Base-by-base conservation (phyloP, 2,888 invertebrate genomes). In the Erannis defoliaria region DNA sequence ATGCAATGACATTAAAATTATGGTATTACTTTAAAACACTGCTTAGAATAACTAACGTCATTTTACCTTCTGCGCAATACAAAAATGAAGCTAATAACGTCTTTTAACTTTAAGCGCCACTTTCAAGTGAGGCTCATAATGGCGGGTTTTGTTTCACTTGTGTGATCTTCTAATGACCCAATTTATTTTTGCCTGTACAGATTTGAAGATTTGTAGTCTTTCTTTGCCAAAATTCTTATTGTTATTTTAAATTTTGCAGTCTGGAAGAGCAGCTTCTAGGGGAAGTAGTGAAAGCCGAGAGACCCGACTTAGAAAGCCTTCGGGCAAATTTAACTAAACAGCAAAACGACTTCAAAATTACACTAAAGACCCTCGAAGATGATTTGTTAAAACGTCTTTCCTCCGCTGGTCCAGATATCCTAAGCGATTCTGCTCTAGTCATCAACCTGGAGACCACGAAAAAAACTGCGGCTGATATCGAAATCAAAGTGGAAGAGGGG, bases 331-430 rank as follows among this genome's bases (percentile, higher is more conserved):
- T 99, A 9, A 98, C 98, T 0, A 97, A 97, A 77, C 97, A 98
- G 80, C 98, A 98, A 81, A 99, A 99, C 77, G 97, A 97, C 79
- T 98, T 98, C 82, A 99, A 98, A 89, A 98, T 99, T 61, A 97
- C 97, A 0, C 89, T 99, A 18, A 99, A 98, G 83, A 94, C 94
- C 46, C 94, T 98, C n/a, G 99, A 99, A 93, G 98, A 99, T 78
- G 97, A 98, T 81, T 91, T 99, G 14, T 89, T 99, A 45, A 96
- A 96, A 65, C 94, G 98, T 50, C 85, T 99, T 64, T 97, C 98
- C 0, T 96, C 98, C 3, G 98, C 98, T 2, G 97, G 98, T 5
- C 98, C 98, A 0, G 97, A 99, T 81, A 98, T 99, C 64, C 89
- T 99, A 18, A 97, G 97, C 55, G 98, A 99, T 85, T 96, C 97